A percentile compares a stretch with the other conserved stretches of the same genome.
Evolutionary conservation across 2,113 vertebrate genomes (phyloP).

Genomic region (Antechinus stuartii): DNA sequence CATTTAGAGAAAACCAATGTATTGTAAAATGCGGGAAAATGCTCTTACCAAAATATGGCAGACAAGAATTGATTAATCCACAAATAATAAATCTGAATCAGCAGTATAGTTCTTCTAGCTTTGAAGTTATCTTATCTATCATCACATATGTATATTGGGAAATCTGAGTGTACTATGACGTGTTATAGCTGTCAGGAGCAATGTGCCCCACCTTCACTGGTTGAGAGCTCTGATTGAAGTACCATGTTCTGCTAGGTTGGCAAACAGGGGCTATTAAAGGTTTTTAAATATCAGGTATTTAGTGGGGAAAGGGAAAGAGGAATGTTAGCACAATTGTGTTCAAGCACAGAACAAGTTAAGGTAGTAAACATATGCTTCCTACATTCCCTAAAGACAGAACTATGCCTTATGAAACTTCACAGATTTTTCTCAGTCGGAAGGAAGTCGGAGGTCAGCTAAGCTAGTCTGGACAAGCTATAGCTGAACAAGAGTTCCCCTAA

Average conservation of each 20-base stretch:
- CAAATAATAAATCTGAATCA: background rate
- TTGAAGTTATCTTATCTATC: background rate
- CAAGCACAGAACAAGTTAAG: too few species aligned
- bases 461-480: too few species aligned
- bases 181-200: background rate
- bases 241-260: background rate
- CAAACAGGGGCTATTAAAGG: too few species aligned
- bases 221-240: background rate
- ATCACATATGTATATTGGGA: background rate
- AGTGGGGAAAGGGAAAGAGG: background rate
- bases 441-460: background rate
- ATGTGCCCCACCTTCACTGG: background rate
- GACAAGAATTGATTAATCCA: constrained; percentile 23
- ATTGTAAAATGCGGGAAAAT: background rate
- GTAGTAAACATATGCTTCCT: background rate
- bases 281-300: background rate
- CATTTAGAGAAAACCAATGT: background rate
- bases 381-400: background rate
- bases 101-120: background rate
- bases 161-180: background rate
- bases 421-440: background rate
- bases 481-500: too few species aligned
- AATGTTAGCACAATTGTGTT: background rate
- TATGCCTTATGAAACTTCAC: background rate
- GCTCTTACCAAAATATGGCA: constrained; percentile 11